Evolutionary conservation across 2,888 invertebrate genomes (phyloP).

Genomic region (Dryobotodes eremita): DNA sequence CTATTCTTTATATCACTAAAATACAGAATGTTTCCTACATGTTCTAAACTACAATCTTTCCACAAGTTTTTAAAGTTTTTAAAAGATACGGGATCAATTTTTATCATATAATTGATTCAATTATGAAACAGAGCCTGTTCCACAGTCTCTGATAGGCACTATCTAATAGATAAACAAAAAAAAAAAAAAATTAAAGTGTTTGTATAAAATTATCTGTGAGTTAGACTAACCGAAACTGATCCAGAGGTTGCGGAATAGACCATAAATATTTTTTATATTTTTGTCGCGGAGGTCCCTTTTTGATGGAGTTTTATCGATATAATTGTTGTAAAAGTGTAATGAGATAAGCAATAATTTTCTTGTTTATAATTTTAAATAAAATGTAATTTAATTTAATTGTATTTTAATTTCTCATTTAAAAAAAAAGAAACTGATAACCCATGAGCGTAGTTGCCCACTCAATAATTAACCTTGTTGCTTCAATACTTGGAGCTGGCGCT

Average conservation of each 20-base stretch:
- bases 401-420: no score
- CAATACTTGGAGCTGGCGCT: no score
- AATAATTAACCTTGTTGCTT: no score
- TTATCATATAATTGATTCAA: conserved; percentile 19
- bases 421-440: neutral
- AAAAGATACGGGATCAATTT: conserved; percentile 42
- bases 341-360: conserved; percentile 70
- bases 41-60: neutral
- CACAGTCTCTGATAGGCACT: neutral
- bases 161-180: neutral
- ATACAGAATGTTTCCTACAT: neutral
- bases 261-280: conserved; percentile 55
- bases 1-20: neutral
- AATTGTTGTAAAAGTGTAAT: conserved; percentile 70
- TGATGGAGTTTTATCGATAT: conserved; percentile 59
- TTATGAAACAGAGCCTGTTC: neutral
- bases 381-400: conserved; percentile 53
- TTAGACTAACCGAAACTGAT: neutral
- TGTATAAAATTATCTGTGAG: neutral
- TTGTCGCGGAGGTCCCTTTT: conserved; percentile 70
- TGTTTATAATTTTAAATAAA: conserved; percentile 69
- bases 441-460: neutral
- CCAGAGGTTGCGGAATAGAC: neutral
- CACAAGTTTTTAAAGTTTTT: neutral
- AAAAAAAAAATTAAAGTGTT: neutral